A percentile compares a stretch with the other conserved stretches of the same genome.
Conservation (phyloP, 2,797 vertebrate genomes). For the Coranthus polyacanthus region DNA sequence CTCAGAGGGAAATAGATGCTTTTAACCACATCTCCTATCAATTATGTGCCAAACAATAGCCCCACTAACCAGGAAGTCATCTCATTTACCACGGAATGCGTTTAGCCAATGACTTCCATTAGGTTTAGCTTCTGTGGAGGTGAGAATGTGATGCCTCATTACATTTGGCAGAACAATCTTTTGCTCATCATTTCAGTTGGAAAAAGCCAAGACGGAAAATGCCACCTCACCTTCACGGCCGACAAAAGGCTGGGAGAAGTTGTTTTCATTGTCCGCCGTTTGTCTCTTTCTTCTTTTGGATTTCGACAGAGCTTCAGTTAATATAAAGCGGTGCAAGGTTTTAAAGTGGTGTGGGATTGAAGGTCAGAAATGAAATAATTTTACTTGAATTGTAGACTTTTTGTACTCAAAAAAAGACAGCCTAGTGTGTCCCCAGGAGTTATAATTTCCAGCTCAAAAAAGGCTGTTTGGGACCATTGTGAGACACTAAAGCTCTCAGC, state of each 20-base stretch:
- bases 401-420: not conserved
- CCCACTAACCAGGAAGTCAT: slow-evolving; percentile 77
- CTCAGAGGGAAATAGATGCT: slow-evolving; percentile 61
- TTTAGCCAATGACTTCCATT: slow-evolving; percentile 82
- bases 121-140: slow-evolving; percentile 73
- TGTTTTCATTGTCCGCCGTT: slow-evolving; percentile 25
- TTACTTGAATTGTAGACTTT: not conserved
- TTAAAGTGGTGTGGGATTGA: slow-evolving; percentile 19
- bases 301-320: slow-evolving; percentile 7
- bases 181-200: slow-evolving; percentile 73
- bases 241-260: slow-evolving; percentile 34
- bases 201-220: slow-evolving; percentile 60
- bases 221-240: slow-evolving; percentile 47
- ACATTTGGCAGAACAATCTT: slow-evolving; percentile 78
- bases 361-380: slow-evolving; percentile 43
- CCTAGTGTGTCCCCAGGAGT: not conserved
- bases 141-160: slow-evolving; percentile 80
- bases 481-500: slow-evolving; percentile 17
- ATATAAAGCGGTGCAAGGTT: slow-evolving; percentile 13
- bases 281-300: slow-evolving; percentile 19
- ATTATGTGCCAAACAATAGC: slow-evolving; percentile 79
- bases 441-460: not conserved
- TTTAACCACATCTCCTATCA: slow-evolving; percentile 84
- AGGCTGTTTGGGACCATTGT: not conserved
- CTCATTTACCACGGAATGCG: slow-evolving; percentile 79